phyloP scores from a whole-genome alignment of 2,797 vertebrate species.

The Sylvia borin region DNA sequence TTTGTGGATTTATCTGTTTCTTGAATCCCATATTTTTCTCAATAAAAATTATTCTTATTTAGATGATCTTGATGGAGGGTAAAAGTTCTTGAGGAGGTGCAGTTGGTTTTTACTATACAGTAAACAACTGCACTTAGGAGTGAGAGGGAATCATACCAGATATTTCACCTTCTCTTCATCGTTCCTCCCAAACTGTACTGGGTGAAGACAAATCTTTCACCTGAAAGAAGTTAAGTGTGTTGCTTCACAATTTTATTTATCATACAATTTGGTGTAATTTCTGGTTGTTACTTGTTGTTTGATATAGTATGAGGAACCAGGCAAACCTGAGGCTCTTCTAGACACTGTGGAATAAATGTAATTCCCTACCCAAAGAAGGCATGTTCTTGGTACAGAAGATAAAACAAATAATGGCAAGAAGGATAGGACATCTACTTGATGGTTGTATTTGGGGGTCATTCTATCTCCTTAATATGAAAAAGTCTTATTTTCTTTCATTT shows the following conservation, averaged over 20 bases:
- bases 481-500: neutral
- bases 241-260: neutral
- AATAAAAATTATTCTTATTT: neutral
- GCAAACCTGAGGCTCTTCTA: neutral
- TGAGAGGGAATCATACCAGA: neutral
- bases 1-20: neutral
- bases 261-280: neutral
- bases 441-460: neutral
- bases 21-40: neutral
- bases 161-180: neutral
- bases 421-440: neutral
- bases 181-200: neutral
- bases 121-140: neutral
- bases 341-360: neutral
- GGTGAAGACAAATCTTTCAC: neutral
- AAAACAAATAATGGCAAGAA: neutral
- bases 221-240: neutral
- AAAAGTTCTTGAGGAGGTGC: neutral
- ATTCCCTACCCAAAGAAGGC: neutral
- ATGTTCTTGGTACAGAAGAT: neutral
- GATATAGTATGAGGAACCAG: neutral
- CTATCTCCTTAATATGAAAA: neutral
- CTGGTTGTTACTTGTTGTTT: neutral
- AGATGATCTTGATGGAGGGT: neutral
- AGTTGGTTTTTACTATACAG: neutral